Evolutionary conservation across 2,797 vertebrate genomes (phyloP).

Genomic region (Morus bassanus): DNA sequence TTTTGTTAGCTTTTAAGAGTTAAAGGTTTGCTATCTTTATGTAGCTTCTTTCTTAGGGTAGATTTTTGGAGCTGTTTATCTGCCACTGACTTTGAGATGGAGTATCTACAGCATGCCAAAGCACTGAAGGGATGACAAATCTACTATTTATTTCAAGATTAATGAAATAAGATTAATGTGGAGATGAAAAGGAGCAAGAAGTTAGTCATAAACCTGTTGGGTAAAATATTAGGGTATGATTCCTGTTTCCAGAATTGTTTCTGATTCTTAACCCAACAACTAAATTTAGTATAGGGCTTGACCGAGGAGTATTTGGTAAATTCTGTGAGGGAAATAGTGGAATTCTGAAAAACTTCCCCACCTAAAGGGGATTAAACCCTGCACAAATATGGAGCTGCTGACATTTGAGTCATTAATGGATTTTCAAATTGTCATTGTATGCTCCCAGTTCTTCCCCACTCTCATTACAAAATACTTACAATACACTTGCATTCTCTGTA

Average conservation of each 20-base stretch:
- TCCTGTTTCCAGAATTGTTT: not conserved
- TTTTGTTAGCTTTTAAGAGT: not conserved
- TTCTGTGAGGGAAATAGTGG: not conserved
- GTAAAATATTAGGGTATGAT: not conserved
- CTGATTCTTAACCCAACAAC: not conserved
- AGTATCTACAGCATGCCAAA: not conserved
- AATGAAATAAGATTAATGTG: not conserved
- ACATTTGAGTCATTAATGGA: not conserved
- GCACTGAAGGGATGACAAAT: not conserved
- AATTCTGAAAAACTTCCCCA: not conserved
- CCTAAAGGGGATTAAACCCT: not conserved
- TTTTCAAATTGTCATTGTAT: not conserved
- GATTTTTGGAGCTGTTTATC: not conserved
- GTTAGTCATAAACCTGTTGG: not conserved
- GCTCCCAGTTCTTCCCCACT: not conserved
- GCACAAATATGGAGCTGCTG: not conserved
- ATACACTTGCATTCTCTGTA: not conserved
- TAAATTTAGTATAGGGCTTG: not conserved
- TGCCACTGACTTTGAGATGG: not conserved
- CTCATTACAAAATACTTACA: not conserved
- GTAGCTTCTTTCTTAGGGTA: not conserved
- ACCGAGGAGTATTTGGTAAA: not conserved
- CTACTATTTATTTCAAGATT: not conserved
- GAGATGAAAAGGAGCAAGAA: not conserved
- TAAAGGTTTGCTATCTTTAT: not conserved